Evolutionary conservation across 1,140 invertebrate genomes (phyloP), one percentile per base, ranked within the genome.

Genomic region (Eriosoma lanigerum): DNA sequence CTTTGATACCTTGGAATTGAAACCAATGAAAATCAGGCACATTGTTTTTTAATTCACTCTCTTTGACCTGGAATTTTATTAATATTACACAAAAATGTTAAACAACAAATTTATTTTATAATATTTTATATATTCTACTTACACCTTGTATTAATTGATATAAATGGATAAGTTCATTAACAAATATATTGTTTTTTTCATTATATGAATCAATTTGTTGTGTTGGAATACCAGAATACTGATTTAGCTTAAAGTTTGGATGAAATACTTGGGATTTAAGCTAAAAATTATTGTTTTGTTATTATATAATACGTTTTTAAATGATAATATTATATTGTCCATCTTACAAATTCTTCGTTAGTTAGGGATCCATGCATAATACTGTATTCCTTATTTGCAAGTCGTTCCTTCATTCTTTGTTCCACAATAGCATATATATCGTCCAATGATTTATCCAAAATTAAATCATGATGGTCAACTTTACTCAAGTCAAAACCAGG

Each of bases 1-100:
- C 85, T 83, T 89, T 89, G 10, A 93, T 85, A 21, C 89, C 88
- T 32, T 87, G 87, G 48, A 92, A 86, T 81, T 89, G 88, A 75
- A 92, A 86, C 89, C 91, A 91, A 84, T 89, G 91, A 82, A 92
- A 88, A 85, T 92, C 90, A 62, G 91, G 86, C 68, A 89, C 86
- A 62, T 87, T 87, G 83, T 92, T 80, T 54, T 78, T 32, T 17
- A 64, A 50, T 9, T 8, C 3, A 15, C 21, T 64, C 17, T 81
- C 80, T 76, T 64, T 60, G 10, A 75, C 48, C 81, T 81, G 29
- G 1, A 81, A 46, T 73, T 8, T 15, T 19, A 19, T 17, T 26
- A 24, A 8, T 10, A 70, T 12, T 15, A 29, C 6, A 48, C 9
- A 50, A 70, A 32, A 1, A 15, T 66, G 5, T 46, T 46, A 13